phyloP scores from a whole-genome alignment of 2,797 vertebrate species.

The Acanthis flammea region DNA sequence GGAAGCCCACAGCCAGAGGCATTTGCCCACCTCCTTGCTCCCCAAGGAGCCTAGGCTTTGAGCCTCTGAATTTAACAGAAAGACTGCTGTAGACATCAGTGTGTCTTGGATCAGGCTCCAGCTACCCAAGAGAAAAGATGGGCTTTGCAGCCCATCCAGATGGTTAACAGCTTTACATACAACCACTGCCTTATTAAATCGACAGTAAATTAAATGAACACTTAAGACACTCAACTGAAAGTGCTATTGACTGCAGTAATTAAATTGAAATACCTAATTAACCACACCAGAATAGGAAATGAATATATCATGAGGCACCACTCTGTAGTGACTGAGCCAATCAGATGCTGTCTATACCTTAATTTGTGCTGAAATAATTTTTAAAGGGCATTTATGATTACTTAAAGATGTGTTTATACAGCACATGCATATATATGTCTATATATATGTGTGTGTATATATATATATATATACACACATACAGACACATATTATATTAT shows the following conservation, averaged over 20 bases:
- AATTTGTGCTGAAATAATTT: constrained; percentile 9
- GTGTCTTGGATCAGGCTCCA: constrained; percentile 34
- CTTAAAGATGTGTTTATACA: constrained; percentile 25
- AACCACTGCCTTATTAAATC: constrained; percentile 55
- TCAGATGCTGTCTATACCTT: not conserved
- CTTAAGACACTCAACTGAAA: constrained; percentile 49
- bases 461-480: not conserved
- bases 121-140: constrained; percentile 29
- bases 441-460: fast-evolving
- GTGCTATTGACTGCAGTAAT: constrained; percentile 60
- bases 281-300: constrained; percentile 48
- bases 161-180: constrained; percentile 56
- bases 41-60: not conserved
- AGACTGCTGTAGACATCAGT: constrained; percentile 34
- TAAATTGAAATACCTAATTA: constrained; percentile 63
- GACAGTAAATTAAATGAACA: constrained; percentile 60
- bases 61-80: constrained; percentile 28
- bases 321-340: not conserved
- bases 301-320: constrained; percentile 12
- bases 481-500: not conserved
- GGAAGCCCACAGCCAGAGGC: not conserved
- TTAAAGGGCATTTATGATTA: not conserved
- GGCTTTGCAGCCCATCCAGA: constrained; percentile 59
- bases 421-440: not conserved
- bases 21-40: not conserved